Evolutionary conservation across 2,113 vertebrate species (phyloP).

Genomic region (Microtus ochrogaster): DNA sequence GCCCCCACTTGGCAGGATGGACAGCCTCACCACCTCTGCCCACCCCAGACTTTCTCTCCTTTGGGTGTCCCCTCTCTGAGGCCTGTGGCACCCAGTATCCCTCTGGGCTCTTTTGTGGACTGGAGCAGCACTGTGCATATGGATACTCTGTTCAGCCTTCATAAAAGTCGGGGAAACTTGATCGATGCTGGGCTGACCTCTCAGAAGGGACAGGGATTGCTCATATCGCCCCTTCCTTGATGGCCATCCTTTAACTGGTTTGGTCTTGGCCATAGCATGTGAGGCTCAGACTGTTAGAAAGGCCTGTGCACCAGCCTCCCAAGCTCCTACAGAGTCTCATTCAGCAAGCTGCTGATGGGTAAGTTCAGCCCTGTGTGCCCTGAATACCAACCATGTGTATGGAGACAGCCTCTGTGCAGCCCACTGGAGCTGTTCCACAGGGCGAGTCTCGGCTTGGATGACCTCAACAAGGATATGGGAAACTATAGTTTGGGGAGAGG

Average conservation of each 20-base stretch:
- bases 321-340: background rate
- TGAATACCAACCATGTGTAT: background rate
- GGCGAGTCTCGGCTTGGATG: background rate
- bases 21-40: background rate
- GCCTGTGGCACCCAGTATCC: background rate
- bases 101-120: background rate
- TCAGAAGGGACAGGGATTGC: background rate
- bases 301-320: no score
- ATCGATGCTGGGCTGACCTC: background rate
- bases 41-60: background rate
- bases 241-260: background rate
- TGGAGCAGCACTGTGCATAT: accelerated
- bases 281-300: background rate
- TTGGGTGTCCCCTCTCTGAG: background rate
- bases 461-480: background rate
- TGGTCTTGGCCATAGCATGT: background rate
- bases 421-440: background rate
- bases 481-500: background rate
- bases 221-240: background rate
- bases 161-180: background rate
- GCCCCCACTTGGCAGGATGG: no score
- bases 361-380: no score
- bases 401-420: background rate
- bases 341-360: background rate
- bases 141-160: background rate